Percentiles rank a stretch among this genome's conserved stretches.
Conservation (phyloP, 2,113 vertebrate genomes). For the Cairina moschata region DNA sequence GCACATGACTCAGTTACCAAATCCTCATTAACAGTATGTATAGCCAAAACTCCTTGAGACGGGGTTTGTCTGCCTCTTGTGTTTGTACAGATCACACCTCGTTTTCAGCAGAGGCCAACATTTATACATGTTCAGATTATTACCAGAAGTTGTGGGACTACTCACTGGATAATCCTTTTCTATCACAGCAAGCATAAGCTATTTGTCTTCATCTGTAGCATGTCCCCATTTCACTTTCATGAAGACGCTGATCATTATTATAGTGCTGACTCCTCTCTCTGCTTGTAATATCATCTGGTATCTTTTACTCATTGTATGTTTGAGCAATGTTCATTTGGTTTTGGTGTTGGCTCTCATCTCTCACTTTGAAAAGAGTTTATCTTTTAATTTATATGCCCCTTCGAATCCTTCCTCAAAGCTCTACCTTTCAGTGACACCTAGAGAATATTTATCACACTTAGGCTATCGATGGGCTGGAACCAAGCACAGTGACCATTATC, state of each 20-base stretch:
- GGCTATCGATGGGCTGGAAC: not conserved
- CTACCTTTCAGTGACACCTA: not conserved
- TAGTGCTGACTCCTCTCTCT: fast-evolving
- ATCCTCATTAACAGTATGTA: not conserved
- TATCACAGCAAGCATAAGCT: not conserved
- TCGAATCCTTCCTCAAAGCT: not conserved
- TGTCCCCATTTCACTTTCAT: not conserved
- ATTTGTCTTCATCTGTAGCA: not conserved
- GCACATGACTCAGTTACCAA: not conserved
- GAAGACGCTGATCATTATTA: not conserved
- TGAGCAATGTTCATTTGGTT: not conserved
- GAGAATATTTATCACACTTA: not conserved
- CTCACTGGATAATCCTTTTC: not conserved
- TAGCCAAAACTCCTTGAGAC: not conserved
- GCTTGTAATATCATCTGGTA: not conserved
- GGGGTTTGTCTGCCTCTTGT: not conserved
- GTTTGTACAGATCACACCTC: not conserved
- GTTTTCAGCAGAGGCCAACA: not conserved
- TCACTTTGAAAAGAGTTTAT: not conserved
- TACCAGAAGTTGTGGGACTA: not conserved
- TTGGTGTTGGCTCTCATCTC: not conserved
- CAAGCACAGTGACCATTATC: not conserved
- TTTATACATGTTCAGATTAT: not conserved
- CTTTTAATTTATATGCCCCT: not conserved
- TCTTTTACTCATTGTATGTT: not conserved